These are phyloP conservation scores for Whitmania pigra DNA, from an alignment of 1,140 invertebrate genomes.

Conservation along the genomic window DNA sequence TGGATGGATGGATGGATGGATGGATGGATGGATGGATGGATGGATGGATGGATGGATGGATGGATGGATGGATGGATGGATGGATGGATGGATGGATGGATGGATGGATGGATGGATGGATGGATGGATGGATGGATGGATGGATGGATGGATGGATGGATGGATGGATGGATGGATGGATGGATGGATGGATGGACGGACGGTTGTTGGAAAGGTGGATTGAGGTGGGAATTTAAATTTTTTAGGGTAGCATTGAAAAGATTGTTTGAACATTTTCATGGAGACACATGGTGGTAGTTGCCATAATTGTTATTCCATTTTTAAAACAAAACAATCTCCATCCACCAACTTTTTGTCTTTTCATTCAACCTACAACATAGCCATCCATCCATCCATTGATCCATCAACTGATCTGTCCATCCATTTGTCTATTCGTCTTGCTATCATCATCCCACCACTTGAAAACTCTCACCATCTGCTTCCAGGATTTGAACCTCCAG, in stretches of 20 bases:
- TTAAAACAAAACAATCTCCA: not conserved
- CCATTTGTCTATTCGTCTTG: not conserved
- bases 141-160: conserved; percentile 10
- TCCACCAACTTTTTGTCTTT: not conserved
- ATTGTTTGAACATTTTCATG: conserved; percentile 1
- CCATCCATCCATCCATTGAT: conserved; percentile 6
- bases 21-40: conserved; percentile 3
- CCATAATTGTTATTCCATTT: not conserved
- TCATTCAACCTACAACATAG: not conserved
- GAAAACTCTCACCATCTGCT: too few relatives aligned
- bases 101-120: conserved; percentile 13
- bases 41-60: conserved; percentile 14
- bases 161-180: not conserved
- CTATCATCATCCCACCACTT: not conserved
- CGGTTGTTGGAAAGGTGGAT: not conserved
- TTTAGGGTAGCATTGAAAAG: not conserved
- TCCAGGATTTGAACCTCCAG: too few relatives aligned
- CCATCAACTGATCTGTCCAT: not conserved
- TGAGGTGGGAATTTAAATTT: not conserved
- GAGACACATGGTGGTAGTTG: not conserved
- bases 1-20: conserved; percentile 5
- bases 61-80: conserved; percentile 12
- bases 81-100: conserved; percentile 14
- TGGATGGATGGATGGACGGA: too few relatives aligned
- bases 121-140: conserved; percentile 15